Evolutionary conservation across 2,113 vertebrate genomes (phyloP).

Genomic region (Saccopteryx leptura): DNA sequence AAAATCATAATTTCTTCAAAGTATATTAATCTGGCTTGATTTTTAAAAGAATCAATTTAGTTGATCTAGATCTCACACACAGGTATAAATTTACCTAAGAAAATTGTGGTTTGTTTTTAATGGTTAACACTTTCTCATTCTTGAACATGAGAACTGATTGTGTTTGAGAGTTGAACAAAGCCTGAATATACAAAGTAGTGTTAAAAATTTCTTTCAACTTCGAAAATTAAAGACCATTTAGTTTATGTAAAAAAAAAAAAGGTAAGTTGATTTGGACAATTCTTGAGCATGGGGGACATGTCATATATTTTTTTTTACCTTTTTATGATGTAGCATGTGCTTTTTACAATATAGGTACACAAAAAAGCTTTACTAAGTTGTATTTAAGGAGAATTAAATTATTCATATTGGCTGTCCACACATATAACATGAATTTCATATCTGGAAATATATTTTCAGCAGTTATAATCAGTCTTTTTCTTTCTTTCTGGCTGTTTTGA

Average conservation of each 20-base stretch:
- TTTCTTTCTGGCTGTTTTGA: background rate
- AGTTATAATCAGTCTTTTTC: conserved; percentile 2
- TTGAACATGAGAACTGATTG: background rate
- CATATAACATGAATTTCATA: background rate
- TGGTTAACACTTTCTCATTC: conserved; percentile 35
- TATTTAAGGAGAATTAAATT: background rate
- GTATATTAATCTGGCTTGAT: background rate
- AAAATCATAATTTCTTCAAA: background rate
- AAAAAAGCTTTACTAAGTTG: background rate
- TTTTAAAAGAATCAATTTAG: conserved; percentile 18
- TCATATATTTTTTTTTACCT: background rate
- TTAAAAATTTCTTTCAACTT: conserved; percentile 37
- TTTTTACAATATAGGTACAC: background rate
- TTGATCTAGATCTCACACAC: background rate
- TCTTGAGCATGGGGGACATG: background rate
- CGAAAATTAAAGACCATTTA: conserved; percentile 25
- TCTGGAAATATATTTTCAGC: background rate
- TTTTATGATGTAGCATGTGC: background rate
- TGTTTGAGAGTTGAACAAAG: background rate
- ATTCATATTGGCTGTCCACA: background rate
- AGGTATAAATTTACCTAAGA: background rate
- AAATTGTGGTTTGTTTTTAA: background rate
- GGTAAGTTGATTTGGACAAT: background rate
- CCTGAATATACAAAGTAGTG: background rate
- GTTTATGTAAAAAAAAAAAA: background rate